A percentile compares a stretch with the other conserved stretches of the same genome.
phyloP scores from a whole-genome alignment of 2,797 vertebrate genomes.

The Perodicticus potto region DNA sequence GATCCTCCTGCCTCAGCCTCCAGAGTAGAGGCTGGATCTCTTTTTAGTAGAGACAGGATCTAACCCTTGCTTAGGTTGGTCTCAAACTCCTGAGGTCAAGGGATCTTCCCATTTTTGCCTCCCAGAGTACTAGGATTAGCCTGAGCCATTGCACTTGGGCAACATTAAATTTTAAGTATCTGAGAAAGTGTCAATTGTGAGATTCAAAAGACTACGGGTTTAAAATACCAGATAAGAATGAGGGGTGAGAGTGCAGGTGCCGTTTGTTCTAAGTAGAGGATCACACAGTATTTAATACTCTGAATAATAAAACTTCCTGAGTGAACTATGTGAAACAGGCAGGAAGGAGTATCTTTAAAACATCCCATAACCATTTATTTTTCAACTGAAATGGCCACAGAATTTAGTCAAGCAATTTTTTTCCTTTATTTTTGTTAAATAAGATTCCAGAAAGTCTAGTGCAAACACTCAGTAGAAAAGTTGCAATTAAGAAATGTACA shows the following conservation, averaged over 20 bases:
- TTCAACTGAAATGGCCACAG: background rate
- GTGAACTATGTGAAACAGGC: accelerated
- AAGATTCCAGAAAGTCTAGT: conserved; percentile 90
- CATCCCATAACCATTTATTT: background rate
- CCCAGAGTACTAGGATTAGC: no score
- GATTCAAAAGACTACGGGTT: background rate
- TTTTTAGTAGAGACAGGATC: no score
- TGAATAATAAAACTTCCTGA: background rate
- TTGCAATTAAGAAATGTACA: conserved; percentile 92
- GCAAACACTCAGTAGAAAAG: conserved; percentile 93
- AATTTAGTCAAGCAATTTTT: conserved; percentile 88
- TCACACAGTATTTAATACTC: background rate
- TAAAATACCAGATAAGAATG: background rate
- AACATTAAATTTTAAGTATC: background rate
- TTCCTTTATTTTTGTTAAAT: conserved; percentile 89
- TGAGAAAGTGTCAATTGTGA: background rate
- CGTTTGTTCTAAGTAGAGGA: background rate
- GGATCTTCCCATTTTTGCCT: no score
- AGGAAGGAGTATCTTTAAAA: background rate
- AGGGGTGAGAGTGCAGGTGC: no score
- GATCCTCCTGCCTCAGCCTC: no score
- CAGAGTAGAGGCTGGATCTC: no score
- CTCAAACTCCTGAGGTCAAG: no score
- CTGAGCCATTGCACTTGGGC: background rate
- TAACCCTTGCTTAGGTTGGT: no score